phyloP scores from a whole-genome alignment of 2,888 invertebrate genomes.

The Cantharis nigra region DNA sequence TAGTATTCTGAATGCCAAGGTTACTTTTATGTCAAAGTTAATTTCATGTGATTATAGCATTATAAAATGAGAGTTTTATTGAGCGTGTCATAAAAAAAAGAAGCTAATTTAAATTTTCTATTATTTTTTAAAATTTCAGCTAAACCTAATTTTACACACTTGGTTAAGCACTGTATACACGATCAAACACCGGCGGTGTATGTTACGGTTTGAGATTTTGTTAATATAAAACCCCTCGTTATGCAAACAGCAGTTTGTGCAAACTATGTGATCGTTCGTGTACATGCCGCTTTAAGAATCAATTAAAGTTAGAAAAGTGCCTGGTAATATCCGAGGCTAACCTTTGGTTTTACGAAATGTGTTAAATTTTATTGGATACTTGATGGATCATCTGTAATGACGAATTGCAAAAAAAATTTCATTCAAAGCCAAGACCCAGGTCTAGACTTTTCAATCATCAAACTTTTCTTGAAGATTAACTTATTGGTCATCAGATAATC shows the following conservation, averaged over 20 bases:
- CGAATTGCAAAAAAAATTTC: not conserved
- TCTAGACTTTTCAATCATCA: not conserved
- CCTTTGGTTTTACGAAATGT: not conserved
- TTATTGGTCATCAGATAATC: conserved; percentile 5
- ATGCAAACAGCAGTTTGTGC: not conserved
- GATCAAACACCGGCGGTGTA: not conserved
- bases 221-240: not conserved
- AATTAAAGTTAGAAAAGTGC: not conserved
- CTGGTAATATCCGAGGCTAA: not conserved
- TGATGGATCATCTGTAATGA: not conserved
- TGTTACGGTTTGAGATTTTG: not conserved
- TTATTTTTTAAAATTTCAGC: not conserved
- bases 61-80: not conserved
- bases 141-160: not conserved
- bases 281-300: not conserved
- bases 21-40: conserved; percentile 5
- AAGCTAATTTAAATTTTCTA: not conserved
- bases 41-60: not conserved
- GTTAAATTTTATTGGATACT: not conserved
- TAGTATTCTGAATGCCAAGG: conserved; percentile 10
- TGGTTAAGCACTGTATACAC: not conserved
- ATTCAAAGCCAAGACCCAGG: not conserved
- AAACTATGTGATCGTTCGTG: not conserved
- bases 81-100: not conserved
- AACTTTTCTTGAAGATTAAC: not conserved